These are phyloP conservation scores for Simalia tracyae DNA, from an alignment of 2,797 vertebrate genomes.

Conservation along the genomic window DNA sequence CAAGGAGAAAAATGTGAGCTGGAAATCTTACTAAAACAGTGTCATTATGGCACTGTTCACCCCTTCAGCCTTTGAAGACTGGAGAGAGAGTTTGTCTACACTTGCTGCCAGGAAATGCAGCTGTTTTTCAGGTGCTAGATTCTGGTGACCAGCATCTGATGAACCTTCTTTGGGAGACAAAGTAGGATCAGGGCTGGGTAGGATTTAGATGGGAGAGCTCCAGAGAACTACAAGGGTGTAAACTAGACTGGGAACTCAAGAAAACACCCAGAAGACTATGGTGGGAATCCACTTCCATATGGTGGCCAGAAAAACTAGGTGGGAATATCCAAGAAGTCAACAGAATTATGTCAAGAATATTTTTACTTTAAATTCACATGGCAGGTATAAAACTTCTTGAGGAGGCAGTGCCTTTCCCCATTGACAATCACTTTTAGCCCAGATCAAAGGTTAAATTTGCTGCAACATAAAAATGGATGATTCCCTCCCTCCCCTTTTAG, in stretches of 20 bases:
- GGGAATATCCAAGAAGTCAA: not conserved
- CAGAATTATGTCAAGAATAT: not conserved
- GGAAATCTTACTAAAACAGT: not conserved
- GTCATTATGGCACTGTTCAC: not conserved
- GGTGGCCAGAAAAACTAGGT: not conserved
- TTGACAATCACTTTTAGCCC: not conserved
- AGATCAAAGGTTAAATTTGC: not conserved
- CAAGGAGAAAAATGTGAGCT: not conserved
- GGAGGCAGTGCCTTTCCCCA: not conserved
- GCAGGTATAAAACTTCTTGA: not conserved
- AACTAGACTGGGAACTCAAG: not conserved
- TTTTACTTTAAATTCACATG: not conserved
- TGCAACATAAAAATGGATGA: not conserved
- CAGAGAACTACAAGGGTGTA: not conserved
- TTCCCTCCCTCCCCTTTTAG: not conserved
- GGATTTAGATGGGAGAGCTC: not conserved
- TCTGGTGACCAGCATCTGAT: not conserved
- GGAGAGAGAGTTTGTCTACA: not conserved
- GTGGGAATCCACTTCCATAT: not conserved
- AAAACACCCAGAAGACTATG: not conserved
- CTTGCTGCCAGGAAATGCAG: not conserved
- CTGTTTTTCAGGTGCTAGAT: not conserved
- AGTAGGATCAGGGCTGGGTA: not conserved
- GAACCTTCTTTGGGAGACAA: not conserved
- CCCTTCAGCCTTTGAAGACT: not conserved